Conservation (phyloP, 2,888 invertebrate species). For the Apocheima hispidaria region DNA sequence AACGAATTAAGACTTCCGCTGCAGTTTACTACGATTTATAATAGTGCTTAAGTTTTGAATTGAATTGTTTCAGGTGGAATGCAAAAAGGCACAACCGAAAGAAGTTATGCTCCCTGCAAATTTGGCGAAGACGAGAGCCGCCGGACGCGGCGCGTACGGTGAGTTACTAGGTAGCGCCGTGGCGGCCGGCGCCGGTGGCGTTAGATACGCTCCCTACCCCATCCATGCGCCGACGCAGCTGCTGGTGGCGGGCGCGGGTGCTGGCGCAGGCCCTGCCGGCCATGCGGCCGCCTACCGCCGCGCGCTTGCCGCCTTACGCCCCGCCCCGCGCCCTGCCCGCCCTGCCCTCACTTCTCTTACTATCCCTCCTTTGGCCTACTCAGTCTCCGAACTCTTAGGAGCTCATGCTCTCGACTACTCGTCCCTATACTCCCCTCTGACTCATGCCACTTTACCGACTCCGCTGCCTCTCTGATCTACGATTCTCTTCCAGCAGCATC, state of each 20-base stretch:
- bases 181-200: conserved; percentile 85
- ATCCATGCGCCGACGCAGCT: conserved; percentile 84
- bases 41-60: conserved; percentile 12
- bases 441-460: conserved; percentile 88
- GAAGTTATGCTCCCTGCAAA: conserved; percentile 99
- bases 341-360: conserved; percentile 73
- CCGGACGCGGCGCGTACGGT: conserved; percentile 98
- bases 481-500: conserved; percentile 81
- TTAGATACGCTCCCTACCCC: conserved; percentile 88
- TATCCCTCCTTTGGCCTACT: conserved; percentile 79
- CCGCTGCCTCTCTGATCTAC: conserved; percentile 84
- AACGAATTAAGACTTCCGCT: conserved; percentile 41
- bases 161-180: conserved; percentile 95
- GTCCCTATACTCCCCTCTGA: conserved; percentile 88
- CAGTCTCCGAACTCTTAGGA: conserved; percentile 87
- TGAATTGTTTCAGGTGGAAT: conserved; percentile 94
- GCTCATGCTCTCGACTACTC: conserved; percentile 90
- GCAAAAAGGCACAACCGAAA: conserved; percentile 99
- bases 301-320: conserved; percentile 77
- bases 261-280: conserved; percentile 61
- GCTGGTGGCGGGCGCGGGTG: conserved; percentile 73
- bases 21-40: conserved; percentile 17
- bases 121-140: conserved; percentile 97
- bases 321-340: conserved; percentile 72
- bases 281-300: conserved; percentile 76